These are phyloP conservation scores for Antitype chi DNA, from an alignment of 2,888 invertebrate genomes.

Conservation along the genomic window DNA sequence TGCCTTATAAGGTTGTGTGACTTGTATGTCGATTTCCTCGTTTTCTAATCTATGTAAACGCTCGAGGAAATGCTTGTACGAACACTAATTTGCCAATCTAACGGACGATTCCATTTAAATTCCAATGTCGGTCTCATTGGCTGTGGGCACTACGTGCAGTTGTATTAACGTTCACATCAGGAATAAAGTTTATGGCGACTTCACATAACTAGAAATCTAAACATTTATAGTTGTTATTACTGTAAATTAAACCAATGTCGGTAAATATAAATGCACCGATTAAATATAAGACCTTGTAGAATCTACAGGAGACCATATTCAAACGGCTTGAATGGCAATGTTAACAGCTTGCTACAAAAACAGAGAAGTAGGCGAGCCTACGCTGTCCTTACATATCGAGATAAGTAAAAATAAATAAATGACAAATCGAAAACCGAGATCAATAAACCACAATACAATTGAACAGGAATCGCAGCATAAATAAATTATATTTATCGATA, in stretches of 20 bases:
- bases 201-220: conserved; percentile 17
- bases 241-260: conserved; percentile 16
- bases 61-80: conserved; percentile 43
- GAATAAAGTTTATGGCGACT: conserved; percentile 23
- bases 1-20: conserved; percentile 61
- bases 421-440: conserved; percentile 75
- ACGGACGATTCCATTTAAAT: conserved; percentile 68
- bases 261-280: conserved; percentile 25
- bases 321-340: conserved; percentile 55
- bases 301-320: conserved; percentile 38
- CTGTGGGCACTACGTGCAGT: conserved; percentile 24
- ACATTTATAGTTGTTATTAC: conserved; percentile 24
- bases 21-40: conserved; percentile 50
- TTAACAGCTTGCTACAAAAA: conserved; percentile 61
- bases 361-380: conserved; percentile 42
- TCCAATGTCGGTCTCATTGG: conserved; percentile 54
- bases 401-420: conserved; percentile 69
- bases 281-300: conserved; percentile 36
- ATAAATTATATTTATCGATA: conserved; percentile 75
- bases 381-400: conserved; percentile 30
- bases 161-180: conserved; percentile 27
- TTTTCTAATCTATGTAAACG: conserved; percentile 59
- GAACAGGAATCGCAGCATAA: conserved; percentile 69
- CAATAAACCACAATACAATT: conserved; percentile 79
- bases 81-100: conserved; percentile 61